These are phyloP conservation scores for Dynastes hyllus DNA, from an alignment of 2,888 invertebrate species.

Conservation along the genomic window DNA sequence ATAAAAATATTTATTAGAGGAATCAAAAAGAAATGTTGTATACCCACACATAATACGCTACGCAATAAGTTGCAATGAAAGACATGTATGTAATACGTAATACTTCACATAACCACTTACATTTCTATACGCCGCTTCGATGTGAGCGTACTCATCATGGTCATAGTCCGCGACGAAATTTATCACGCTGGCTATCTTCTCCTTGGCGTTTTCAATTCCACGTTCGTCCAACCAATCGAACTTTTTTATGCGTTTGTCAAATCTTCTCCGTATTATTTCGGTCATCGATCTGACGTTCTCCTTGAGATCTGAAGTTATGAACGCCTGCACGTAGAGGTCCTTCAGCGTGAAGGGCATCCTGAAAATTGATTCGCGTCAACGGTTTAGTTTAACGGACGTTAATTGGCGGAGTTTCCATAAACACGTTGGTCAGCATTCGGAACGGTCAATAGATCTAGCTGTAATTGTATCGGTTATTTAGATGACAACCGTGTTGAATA, in stretches of 20 bases:
- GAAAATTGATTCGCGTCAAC: slow-evolving; percentile 3
- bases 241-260: slow-evolving; percentile 62
- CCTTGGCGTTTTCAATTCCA: slow-evolving; percentile 63
- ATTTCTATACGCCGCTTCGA: slow-evolving; percentile 59
- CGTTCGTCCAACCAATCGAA: slow-evolving; percentile 67
- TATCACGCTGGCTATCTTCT: slow-evolving; percentile 63
- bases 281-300: slow-evolving; percentile 63
- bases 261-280: slow-evolving; percentile 65
- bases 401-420: slow-evolving; percentile 1
- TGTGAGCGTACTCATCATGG: slow-evolving; percentile 46
- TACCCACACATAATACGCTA: neutral
- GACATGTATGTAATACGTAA: neutral
- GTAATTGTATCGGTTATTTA: no score
- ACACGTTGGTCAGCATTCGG: no score
- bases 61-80: neutral
- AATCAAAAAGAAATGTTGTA: no score
- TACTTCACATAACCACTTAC: slow-evolving; percentile 57
- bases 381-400: neutral
- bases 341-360: slow-evolving; percentile 55
- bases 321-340: slow-evolving; percentile 64
- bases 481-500: no score
- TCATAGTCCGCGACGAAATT: slow-evolving; percentile 63
- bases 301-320: slow-evolving; percentile 63
- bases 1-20: no score
- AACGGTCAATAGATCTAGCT: no score